These are phyloP conservation scores for Irena cyanogastra DNA, from an alignment of 2,113 vertebrate genomes.

Conservation along the genomic window DNA sequence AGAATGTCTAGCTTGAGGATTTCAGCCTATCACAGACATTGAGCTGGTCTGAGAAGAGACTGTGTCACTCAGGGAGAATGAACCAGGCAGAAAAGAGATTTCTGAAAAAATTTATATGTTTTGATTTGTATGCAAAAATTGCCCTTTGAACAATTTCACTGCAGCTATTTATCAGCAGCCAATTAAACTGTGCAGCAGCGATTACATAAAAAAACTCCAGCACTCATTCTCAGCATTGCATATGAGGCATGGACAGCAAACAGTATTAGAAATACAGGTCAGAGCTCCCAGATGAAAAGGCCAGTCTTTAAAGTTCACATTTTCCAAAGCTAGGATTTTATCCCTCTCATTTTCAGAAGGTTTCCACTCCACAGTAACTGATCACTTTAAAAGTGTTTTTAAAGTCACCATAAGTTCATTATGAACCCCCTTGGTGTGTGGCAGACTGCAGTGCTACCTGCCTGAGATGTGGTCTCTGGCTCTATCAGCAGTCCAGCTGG, in stretches of 20 bases:
- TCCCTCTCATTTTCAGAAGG: not conserved
- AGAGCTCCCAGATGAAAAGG: not conserved
- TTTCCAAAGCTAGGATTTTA: not conserved
- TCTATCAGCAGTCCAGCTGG: not conserved
- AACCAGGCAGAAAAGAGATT: not conserved
- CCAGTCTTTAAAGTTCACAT: not conserved
- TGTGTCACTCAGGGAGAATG: not conserved
- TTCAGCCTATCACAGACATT: not conserved
- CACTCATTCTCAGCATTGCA: not conserved
- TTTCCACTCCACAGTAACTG: not conserved
- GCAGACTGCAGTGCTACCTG: not conserved
- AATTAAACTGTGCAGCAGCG: not conserved
- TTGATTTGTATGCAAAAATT: not conserved
- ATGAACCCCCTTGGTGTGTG: fast-evolving
- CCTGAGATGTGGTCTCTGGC: not conserved
- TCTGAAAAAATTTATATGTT: not conserved
- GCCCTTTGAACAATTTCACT: not conserved
- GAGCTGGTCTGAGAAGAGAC: not conserved
- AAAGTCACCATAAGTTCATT: not conserved
- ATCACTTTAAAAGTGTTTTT: not conserved
- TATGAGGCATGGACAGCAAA: not conserved
- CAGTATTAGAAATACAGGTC: not conserved
- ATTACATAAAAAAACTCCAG: not conserved
- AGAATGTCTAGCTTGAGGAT: not conserved
- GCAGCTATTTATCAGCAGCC: not conserved